A percentile compares a stretch with the other conserved stretches of the same genome.
phyloP scores from a whole-genome alignment of 1,140 invertebrate species.

The Cataglyphis hispanica region DNA sequence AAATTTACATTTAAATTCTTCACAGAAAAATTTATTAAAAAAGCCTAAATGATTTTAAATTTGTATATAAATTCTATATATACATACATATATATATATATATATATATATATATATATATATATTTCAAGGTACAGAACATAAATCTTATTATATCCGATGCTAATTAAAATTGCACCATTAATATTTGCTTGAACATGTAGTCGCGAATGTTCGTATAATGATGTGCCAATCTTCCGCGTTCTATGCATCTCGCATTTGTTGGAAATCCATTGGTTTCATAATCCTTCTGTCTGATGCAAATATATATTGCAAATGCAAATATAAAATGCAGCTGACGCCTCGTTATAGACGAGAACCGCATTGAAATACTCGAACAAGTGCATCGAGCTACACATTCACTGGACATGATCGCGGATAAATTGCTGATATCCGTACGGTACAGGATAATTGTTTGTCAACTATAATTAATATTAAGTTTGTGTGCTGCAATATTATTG shows the following conservation, averaged over 20 bases:
- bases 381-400: background rate
- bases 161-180: background rate
- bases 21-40: background rate
- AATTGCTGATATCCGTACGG: slow-evolving; percentile 18
- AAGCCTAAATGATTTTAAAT: background rate
- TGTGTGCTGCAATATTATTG: background rate
- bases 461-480: slow-evolving; percentile 2
- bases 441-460: background rate
- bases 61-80: background rate
- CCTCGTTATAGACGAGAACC: too few relatives aligned
- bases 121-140: background rate
- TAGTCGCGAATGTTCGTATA: background rate
- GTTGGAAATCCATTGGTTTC: slow-evolving; percentile 10
- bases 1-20: too few relatives aligned
- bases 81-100: too few relatives aligned
- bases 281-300: slow-evolving; percentile 2
- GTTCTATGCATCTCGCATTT: background rate
- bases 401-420: background rate
- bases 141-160: background rate
- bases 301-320: slow-evolving; percentile 25
- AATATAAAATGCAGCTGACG: slow-evolving; percentile 26
- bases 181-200: background rate
- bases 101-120: background rate
- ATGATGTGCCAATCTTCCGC: slow-evolving; percentile 9
- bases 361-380: slow-evolving; percentile 9